Evolutionary conservation across 2,888 invertebrate species (phyloP).

Genomic region (Listrodromus nycthemerus): DNA sequence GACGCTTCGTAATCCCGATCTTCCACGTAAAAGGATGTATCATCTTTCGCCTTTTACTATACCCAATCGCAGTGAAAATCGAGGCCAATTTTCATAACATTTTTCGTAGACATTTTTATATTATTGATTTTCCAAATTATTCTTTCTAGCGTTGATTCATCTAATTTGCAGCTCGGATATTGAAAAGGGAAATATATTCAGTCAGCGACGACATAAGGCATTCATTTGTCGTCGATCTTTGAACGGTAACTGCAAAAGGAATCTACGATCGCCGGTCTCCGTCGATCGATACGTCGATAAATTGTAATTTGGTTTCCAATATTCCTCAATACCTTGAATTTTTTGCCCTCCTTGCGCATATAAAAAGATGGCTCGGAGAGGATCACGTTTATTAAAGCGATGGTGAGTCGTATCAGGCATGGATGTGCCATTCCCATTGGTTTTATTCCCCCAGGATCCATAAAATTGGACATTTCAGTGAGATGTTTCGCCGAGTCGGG

Average conservation of each 20-base stretch:
- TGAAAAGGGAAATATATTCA: background rate
- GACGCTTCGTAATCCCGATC: constrained; percentile 36
- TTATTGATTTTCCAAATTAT: no score
- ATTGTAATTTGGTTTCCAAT: constrained; percentile 11
- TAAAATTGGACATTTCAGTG: constrained; percentile 38
- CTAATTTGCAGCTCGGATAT: background rate
- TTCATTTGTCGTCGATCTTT: background rate
- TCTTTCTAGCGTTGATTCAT: no score
- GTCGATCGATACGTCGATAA: constrained; percentile 5
- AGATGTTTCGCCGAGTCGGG: constrained; percentile 32
- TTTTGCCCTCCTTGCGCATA: background rate
- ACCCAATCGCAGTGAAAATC: background rate
- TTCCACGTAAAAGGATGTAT: constrained; percentile 24
- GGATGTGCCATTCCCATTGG: constrained; percentile 1
- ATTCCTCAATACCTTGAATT: constrained; percentile 6
- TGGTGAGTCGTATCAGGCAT: constrained; percentile 2
- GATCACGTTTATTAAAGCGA: background rate
- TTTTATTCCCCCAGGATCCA: constrained; percentile 31
- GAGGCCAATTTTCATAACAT: background rate
- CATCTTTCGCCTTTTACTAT: background rate
- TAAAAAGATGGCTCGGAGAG: background rate
- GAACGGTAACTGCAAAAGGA: background rate
- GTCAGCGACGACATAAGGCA: background rate
- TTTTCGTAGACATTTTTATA: no score
- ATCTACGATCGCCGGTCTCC: background rate